Evolutionary conservation across 1,140 invertebrate species (phyloP), one percentile per base, ranked within the genome.

Genomic region (Drosophila nigromelanica): DNA sequence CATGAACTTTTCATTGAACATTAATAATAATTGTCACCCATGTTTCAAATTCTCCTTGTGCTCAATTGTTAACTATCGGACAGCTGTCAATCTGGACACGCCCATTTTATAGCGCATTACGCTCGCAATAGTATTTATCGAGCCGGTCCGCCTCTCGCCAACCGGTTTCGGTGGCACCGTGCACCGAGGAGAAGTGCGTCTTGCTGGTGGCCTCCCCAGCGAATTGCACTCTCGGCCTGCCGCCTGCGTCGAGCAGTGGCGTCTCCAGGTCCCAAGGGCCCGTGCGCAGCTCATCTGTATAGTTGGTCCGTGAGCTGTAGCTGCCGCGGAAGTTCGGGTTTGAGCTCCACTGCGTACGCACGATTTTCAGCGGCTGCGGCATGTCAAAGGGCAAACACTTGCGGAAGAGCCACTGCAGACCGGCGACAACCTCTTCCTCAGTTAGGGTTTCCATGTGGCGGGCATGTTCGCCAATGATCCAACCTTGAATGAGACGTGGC

Each of bases 121-220:
- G 51, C 1, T 11, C 42, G 14, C 56, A 55, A 30, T 91, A 91
- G 27, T 76, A 90, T 24, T 71, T 56, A 37, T 75, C 73, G 2
- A 92, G 69, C 0, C 91, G 81, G 50, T 96, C 93, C 1, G 96
- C 96, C 92, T 97, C 96, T 55, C 96, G 93, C 92, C 95, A 95
- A 1, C 96, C 97, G 24, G 94, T 93, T 91, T 96, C 95, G 2
- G 97, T 92, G 3, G 97, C 97, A 5, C 97, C 97, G 90, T 98
- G 96, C 1, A 96, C 96, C 1, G 95, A 95, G 3, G 95, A 95
- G 83, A 94, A 96, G 85, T 94, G 94, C 58, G 93, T 92, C 18
- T 94, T 90, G 56, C 95, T 94, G 0, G 95, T 94, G 0, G 95
- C 95, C 92, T 96, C 95, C 0, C 95, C 95, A 12, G 94, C 95